Percentiles rank a stretch among this genome's conserved stretches.
Conservation (phyloP, 1,140 invertebrate species). For the Drosophila punjabiensis region DNA sequence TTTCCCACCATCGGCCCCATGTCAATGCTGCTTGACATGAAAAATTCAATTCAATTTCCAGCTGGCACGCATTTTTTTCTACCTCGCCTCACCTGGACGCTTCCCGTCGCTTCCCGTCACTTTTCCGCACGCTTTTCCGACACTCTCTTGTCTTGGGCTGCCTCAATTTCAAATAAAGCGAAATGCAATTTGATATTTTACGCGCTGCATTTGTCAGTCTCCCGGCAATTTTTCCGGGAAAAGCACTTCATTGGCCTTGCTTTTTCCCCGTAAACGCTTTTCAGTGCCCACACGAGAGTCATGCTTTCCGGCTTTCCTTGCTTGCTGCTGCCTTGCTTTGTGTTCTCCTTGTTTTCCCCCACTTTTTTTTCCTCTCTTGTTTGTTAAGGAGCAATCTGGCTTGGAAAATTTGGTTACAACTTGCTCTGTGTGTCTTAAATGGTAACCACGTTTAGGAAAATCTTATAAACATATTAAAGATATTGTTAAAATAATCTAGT, state of each 20-base stretch:
- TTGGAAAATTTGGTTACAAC: no score
- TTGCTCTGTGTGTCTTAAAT: not conserved
- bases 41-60: slow-evolving; percentile 70
- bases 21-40: slow-evolving; percentile 73
- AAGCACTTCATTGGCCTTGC: slow-evolving; percentile 44
- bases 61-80: slow-evolving; percentile 14
- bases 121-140: slow-evolving; percentile 33
- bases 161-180: slow-evolving; percentile 62
- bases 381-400: not conserved
- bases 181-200: slow-evolving; percentile 80
- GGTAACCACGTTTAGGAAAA: not conserved
- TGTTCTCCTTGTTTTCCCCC: not conserved
- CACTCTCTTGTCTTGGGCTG: slow-evolving; percentile 32
- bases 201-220: slow-evolving; percentile 57
- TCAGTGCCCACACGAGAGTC: slow-evolving; percentile 11
- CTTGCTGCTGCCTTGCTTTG: not conserved
- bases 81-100: slow-evolving; percentile 6
- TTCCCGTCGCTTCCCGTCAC: not conserved
- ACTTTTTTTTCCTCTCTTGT: not conserved
- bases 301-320: not conserved
- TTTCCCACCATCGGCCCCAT: slow-evolving; percentile 2
- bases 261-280: slow-evolving; percentile 19
- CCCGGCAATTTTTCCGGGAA: slow-evolving; percentile 18
- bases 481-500: not conserved
- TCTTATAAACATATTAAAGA: not conserved